These are phyloP conservation scores for Cardiocondyla obscurior DNA, from an alignment of 1,140 invertebrate species.

Conservation along the genomic window DNA sequence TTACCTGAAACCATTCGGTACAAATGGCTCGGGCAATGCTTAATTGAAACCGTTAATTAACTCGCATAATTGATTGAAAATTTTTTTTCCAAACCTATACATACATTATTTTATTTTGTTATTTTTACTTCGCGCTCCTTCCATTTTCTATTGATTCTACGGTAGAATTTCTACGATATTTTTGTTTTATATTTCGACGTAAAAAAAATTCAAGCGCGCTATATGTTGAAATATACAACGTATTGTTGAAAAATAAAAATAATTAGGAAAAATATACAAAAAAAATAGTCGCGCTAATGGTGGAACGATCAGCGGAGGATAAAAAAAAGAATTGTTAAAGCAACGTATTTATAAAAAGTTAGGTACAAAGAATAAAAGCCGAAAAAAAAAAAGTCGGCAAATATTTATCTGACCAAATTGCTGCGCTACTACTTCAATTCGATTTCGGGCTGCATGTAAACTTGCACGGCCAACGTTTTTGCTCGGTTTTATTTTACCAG, in stretches of 20 bases:
- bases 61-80: background rate
- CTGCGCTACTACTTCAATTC: background rate
- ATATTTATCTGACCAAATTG: conserved; percentile 1
- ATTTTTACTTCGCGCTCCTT: background rate
- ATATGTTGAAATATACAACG: background rate
- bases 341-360: background rate
- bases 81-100: background rate
- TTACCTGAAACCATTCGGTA: conserved; percentile 16
- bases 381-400: background rate
- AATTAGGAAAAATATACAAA: background rate
- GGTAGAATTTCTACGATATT: too few species aligned
- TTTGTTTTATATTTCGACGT: conserved; percentile 3
- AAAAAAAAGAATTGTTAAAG: background rate
- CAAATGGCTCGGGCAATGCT: background rate
- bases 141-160: background rate
- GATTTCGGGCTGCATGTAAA: background rate
- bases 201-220: background rate
- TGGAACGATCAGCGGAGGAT: background rate
- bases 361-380: background rate
- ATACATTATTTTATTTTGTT: conserved; percentile 1
- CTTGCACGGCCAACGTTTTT: background rate
- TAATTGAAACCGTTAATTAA: conserved; percentile 30
- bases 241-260: background rate
- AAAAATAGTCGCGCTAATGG: too few species aligned
- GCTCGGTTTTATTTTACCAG: background rate